Base-by-base conservation (phyloP, 1,140 invertebrate genomes). In the Cherax quadricarinatus region DNA sequence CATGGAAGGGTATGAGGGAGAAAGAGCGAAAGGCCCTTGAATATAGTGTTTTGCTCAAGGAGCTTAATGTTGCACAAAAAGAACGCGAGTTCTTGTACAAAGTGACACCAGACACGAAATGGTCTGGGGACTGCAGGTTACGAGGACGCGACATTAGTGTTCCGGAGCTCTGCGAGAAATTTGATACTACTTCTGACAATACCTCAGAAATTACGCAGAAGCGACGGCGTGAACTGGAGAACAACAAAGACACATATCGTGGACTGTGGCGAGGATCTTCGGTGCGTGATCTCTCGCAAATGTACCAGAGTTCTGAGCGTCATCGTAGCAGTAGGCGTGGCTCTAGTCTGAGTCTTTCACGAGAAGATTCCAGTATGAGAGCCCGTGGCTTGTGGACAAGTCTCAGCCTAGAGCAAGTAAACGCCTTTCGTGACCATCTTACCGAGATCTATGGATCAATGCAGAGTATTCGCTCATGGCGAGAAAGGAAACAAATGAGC, bases 141-240 rank as follows among this genome's bases (percentile, higher is more conserved):
- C 96, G 97, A 94, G 96, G 96, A 73, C 98, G 98, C 94, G 97
- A 98, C 94, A 97, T 97, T 94, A 98, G 98, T 0, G 97, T 98
- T 0, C 97, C 98, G 94, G 97, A 98, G 95, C 96, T 99, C 41
- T 93, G 92, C 82, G 93, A 93, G 84, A 91, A 86, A 57, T 93
- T 93, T 84, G 24, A 80, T n/a, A 51, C 83, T 48, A 75, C 86
- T 24, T 62, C 85, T 62, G 88, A 93, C 48, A 88, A 91, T 51
- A 83, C 75, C 53, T 87, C 92, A 21, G 83, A 94, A 12, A 70
- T 90, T 60, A 79, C 78, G 7, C 73, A 78, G n/a, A 93, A 82
- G 57, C 88, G 88, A 6, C 85, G 86, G 14, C 78, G 78, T 18
- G 89, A 93, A 60, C 41, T 93, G 12, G 89, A 89, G 79, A 91